Evolutionary conservation across 2,888 invertebrate genomes (phyloP), one percentile per base, ranked within the genome.

Genomic region (Allacma fusca): DNA sequence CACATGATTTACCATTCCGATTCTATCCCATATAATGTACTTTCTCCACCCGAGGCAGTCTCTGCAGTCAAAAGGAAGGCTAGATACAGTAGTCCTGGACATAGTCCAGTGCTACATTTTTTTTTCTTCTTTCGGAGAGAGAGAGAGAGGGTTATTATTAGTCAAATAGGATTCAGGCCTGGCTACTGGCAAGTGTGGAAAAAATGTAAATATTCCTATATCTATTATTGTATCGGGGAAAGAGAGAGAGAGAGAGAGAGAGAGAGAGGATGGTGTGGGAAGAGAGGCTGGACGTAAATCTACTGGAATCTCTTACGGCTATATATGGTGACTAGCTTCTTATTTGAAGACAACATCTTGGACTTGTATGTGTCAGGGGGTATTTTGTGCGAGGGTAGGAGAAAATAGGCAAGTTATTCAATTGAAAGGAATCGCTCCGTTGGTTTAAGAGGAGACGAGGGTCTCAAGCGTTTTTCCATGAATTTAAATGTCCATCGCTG

Each of bases 1-100:
- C 72, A 72, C 72, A 50, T 72, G 72, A 59, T 59, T 72, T 72
- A 50, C 50, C 72, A 72, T 72, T 72, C 24, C 26, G 24, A 57
- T 50, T 16, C 24, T n/a, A n/a, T n/a, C n/a, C n/a, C n/a, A n/a
- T n/a, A n/a, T n/a, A n/a, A n/a, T n/a, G n/a, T n/a, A n/a, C n/a
- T n/a, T n/a, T n/a, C n/a, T n/a, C n/a, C n/a, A n/a, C n/a, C n/a
- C n/a, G n/a, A n/a, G n/a, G n/a, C n/a, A n/a, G n/a, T n/a, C n/a
- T n/a, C n/a, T n/a, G n/a, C n/a, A n/a, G n/a, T n/a, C n/a, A n/a
- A n/a, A n/a, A n/a, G n/a, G n/a, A n/a, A n/a, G n/a, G n/a, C n/a
- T n/a, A n/a, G n/a, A n/a, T n/a, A n/a, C n/a, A n/a, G n/a, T n/a
- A n/a, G n/a, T n/a, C n/a, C n/a, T n/a, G n/a, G n/a, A n/a, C n/a